Evolutionary conservation across 2,113 vertebrate species (phyloP).

Genomic region (Maccullochella peelii): DNA sequence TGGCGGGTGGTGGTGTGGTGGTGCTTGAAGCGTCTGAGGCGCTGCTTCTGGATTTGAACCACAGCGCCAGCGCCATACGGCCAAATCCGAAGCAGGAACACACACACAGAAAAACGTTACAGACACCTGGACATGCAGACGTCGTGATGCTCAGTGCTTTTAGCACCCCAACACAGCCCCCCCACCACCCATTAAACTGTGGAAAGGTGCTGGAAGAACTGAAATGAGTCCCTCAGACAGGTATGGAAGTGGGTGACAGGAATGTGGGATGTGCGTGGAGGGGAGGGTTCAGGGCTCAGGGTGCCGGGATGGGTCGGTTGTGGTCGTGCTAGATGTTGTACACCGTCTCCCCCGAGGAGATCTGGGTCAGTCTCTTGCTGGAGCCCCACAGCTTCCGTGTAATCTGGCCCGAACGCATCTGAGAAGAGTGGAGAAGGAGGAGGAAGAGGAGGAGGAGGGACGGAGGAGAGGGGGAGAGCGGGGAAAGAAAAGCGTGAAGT

Average conservation of each 20-base stretch:
- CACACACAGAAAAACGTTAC: slow-evolving; percentile 1
- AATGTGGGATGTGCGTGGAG: slow-evolving; percentile 58
- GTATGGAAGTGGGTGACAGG: slow-evolving; percentile 30
- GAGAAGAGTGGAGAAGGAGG: slow-evolving; percentile 83
- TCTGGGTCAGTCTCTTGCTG: slow-evolving; percentile 94
- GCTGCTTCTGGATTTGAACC: slow-evolving; percentile 34
- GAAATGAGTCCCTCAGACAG: slow-evolving; percentile 12
- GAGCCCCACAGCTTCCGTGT: slow-evolving; percentile 98
- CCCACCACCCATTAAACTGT: neutral
- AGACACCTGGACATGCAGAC: slow-evolving; percentile 6
- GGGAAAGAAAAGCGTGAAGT: slow-evolving; percentile 41
- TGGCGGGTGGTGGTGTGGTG: neutral
- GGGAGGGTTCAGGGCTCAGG: neutral
- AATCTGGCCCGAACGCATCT: slow-evolving; percentile 96
- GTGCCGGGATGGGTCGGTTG: slow-evolving; percentile 81
- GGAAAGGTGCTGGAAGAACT: neutral
- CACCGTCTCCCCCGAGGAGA: slow-evolving; percentile 96
- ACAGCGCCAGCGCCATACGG: slow-evolving; percentile 74
- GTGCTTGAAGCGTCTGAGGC: neutral
- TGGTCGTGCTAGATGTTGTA: slow-evolving; percentile 90
- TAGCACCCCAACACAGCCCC: neutral
- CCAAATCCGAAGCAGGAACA: slow-evolving; percentile 46
- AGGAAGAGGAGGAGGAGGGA: slow-evolving; percentile 59
- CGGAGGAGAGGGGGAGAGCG: slow-evolving; percentile 52
- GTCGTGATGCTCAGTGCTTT: neutral